Conservation (phyloP, 2,888 invertebrate genomes). For the Pilophorus perplexus region DNA sequence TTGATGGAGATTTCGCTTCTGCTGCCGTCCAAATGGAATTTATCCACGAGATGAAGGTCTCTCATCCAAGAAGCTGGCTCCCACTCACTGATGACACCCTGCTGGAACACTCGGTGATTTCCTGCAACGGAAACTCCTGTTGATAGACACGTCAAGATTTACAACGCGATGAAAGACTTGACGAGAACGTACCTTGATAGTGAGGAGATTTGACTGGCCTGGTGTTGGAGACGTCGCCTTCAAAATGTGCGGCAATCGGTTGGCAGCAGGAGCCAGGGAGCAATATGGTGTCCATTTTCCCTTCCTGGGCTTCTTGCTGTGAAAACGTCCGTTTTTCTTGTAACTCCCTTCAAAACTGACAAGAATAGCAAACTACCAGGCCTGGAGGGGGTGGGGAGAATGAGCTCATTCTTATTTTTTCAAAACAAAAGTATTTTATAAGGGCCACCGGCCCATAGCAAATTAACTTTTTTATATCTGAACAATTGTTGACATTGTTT, state of each 20-base stretch:
- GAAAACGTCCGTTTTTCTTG: too few species aligned
- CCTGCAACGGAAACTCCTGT: too few species aligned
- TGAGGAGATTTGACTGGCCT: slow-evolving; percentile 16
- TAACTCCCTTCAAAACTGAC: too few species aligned
- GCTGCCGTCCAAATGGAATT: slow-evolving; percentile 18
- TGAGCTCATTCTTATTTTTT: too few species aligned
- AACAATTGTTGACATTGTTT: too few species aligned
- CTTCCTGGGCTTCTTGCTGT: too few species aligned
- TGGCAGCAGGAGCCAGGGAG: slow-evolving; percentile 10
- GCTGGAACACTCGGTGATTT: slow-evolving; percentile 66
- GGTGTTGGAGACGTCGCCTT: slow-evolving; percentile 15
- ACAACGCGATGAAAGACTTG: too few species aligned
- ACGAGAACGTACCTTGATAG: slow-evolving; percentile 33
- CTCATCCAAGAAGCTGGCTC: slow-evolving; percentile 63
- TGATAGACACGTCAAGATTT: background rate
- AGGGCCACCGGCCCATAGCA: too few species aligned
- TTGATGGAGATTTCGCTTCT: slow-evolving; percentile 63
- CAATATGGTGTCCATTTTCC: background rate
- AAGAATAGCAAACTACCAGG: too few species aligned
- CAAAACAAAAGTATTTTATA: too few species aligned
- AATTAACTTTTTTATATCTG: too few species aligned
- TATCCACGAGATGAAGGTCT: slow-evolving; percentile 59
- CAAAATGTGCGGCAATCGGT: slow-evolving; percentile 31
- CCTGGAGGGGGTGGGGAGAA: too few species aligned
- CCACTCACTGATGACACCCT: slow-evolving; percentile 67